Evolutionary conservation across 2,113 vertebrate genomes (phyloP), one percentile per base, ranked within the genome.

Genomic region (Tor tambroides): DNA sequence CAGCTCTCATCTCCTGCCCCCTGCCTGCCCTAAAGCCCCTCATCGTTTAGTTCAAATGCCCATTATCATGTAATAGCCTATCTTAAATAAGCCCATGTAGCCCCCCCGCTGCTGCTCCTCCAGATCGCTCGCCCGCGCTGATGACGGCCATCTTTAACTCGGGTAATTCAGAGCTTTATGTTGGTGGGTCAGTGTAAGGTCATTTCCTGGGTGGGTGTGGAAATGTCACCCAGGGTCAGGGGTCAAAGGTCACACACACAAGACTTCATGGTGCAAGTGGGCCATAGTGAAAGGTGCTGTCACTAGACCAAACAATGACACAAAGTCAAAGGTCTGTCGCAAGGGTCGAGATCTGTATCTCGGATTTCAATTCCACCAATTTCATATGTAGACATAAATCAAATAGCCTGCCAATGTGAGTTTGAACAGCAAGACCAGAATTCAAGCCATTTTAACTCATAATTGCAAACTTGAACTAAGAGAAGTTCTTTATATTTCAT

Each of bases 21-120:
- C 83, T 71, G 65, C 78, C 82, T 79, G 49, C 83, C 86, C 84
- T 89, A 86, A 85, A 83, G 63, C 83, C 87, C 88, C 83, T 83
- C 86, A 80, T 89, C 86, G 80, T 89, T 89, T 89, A 89, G 88
- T 89, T 88, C 84, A 88, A 90, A 88, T 90, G 85, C 65, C 85
- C 89, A 86, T 90, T 89, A 89, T 87, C 86, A 86, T 89, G 83
- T 88, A 90, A 88, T 89, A 80, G 88, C 86, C 49, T 76, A 49
- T 89, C 85, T 89, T 85, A 85, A 86, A 86, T 86, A 87, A 86
- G 85, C 74, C 30, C 56, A 87, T 32, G 71, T 83, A 87, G 87
- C 77, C 85, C 85, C 85, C 78, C 54, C 54, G 67, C 26, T 26
- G 59, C 76, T 85, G 56, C 77, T 76, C 77, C 75, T 75, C 77